A percentile compares a stretch with the other conserved stretches of the same genome.
These are phyloP conservation scores for Brachirus orientalis DNA, from an alignment of 2,113 vertebrate species.

Conservation along the genomic window DNA sequence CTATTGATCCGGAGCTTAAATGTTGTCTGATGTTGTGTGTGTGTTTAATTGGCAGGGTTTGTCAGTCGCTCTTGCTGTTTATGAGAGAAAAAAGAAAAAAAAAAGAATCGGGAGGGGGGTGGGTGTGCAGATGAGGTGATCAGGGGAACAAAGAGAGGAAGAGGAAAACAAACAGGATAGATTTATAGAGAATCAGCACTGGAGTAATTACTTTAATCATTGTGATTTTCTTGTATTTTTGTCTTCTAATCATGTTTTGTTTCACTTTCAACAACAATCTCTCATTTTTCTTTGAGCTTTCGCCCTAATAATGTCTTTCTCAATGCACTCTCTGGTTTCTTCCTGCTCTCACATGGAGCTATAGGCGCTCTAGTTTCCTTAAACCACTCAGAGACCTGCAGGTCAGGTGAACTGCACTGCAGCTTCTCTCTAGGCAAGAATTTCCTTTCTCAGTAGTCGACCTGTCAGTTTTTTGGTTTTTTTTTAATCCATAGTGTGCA, in stretches of 20 bases:
- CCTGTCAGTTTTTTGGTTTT: not conserved
- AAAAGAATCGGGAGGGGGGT: not conserved
- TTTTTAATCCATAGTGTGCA: not conserved
- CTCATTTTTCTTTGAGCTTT: not conserved
- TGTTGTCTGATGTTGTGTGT: slow-evolving; percentile 39
- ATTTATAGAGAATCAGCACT: not conserved
- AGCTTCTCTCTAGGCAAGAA: no score
- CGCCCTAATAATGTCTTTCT: not conserved
- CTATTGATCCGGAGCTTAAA: slow-evolving; percentile 60
- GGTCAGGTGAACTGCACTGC: not conserved
- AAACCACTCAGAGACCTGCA: not conserved
- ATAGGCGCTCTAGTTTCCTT: not conserved
- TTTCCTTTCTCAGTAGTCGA: no score
- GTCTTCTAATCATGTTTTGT: slow-evolving; percentile 3
- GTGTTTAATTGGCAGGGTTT: slow-evolving; percentile 24
- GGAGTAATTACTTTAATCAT: slow-evolving; percentile 6
- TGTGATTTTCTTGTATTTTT: slow-evolving; percentile 11
- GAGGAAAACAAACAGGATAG: not conserved
- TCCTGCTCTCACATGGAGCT: not conserved
- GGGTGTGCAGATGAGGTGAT: no score
- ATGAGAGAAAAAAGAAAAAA: not conserved
- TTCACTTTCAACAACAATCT: not conserved
- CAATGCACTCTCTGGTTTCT: not conserved
- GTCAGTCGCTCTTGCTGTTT: slow-evolving; percentile 17
- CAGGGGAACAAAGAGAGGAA: not conserved